Base-by-base conservation (phyloP, 2,888 invertebrate species). In the Drosophila emarginata region DNA sequence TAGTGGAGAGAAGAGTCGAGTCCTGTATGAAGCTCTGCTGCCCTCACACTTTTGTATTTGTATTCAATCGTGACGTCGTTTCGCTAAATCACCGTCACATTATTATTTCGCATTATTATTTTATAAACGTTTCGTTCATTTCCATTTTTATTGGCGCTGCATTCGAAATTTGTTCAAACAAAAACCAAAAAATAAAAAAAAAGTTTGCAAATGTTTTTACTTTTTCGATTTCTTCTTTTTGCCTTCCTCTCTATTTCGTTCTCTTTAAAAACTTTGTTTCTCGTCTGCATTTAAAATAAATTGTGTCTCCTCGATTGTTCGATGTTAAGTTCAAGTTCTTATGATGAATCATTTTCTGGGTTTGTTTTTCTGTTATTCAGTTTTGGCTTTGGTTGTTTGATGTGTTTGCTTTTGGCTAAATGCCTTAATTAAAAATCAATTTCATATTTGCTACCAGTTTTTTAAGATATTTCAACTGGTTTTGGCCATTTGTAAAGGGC, bases 41-140 rank as follows among this genome's bases (percentile, higher is more conserved):
- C 40, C 36, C 36, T 23, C 11, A 21, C 59, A 39, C 12, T 28
- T 11, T 45, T 52, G 32, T 88, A 90, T 90, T 89, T 89, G 86
- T 89, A 90, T 90, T 90, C 90, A 89, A 90, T 90, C 89, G 88
- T 74, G 86, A 80, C 80, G 79, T 81, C 87, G 77, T 85, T 82
- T 87, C 86, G 78, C 87, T 90, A 89, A 90, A 90, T 90, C 88
- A 89, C 90, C 88, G 78, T 84, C 87, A 87, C 86, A 90, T 89
- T 89, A 89, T 87, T 85, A 86, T 85, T 84, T 89, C 79, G 80
- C 80, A 89, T 90, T 90, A 89, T 86, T 89, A 89, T 90, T 89
- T 89, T 89, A 87, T 81, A 89, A 89, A 88, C 90, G 89, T 84
- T 88, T 75, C 76, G 78, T 78, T 89, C 78, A 84, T 87, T 89